Percentiles rank a stretch among this genome's conserved stretches.
Conservation (phyloP, 2,888 invertebrate genomes). For the Tenthredo mesomela region DNA sequence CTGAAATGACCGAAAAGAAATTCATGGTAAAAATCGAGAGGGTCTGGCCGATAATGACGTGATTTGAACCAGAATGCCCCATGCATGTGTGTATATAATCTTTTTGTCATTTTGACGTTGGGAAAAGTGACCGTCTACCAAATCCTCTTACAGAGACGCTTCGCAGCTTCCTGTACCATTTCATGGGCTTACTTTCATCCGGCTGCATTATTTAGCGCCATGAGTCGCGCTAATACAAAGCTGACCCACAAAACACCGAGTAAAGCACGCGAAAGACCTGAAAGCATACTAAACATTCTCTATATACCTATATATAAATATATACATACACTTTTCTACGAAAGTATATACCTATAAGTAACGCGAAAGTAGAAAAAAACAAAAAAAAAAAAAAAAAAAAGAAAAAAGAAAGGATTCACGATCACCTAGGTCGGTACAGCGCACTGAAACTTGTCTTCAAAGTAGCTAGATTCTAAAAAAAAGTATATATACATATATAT, state of each 20-base stretch:
- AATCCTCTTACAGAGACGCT: conserved; percentile 35
- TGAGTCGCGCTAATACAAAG: conserved; percentile 44
- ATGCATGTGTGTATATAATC: neutral
- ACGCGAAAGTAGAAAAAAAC: neutral
- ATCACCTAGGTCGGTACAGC: neutral
- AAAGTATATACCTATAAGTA: neutral
- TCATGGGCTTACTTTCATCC: conserved; percentile 48
- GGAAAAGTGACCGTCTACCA: conserved; percentile 43
- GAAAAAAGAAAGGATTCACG: neutral
- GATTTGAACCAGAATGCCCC: too few species aligned
- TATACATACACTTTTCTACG: conserved; percentile 10
- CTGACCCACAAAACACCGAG: conserved; percentile 50
- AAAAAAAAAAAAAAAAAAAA: neutral
- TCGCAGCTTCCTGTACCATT: conserved; percentile 29
- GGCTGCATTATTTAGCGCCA: conserved; percentile 48
- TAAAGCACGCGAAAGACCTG: conserved; percentile 42
- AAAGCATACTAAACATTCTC: conserved; percentile 52
- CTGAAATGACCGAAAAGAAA: too few species aligned
- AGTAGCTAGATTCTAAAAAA: neutral
- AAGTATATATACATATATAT: neutral
- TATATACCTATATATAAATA: neutral
- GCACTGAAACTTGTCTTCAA: neutral
- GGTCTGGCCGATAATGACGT: too few species aligned
- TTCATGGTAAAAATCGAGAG: too few species aligned
- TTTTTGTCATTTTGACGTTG: neutral